Base-by-base conservation (phyloP, 2,888 invertebrate genomes). In the Teleiodes luculella region DNA sequence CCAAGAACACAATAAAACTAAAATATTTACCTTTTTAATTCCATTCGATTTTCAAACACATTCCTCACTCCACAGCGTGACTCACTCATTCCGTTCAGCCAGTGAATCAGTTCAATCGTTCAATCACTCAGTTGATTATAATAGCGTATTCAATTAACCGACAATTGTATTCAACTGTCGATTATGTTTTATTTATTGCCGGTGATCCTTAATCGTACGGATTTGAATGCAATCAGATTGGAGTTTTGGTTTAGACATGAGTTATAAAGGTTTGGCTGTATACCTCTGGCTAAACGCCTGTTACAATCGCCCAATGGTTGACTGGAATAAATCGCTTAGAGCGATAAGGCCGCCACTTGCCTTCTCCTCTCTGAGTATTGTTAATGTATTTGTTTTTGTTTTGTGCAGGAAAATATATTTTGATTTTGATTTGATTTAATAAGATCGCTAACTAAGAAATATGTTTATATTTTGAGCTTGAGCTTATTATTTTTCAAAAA, bases 51-150 rank as follows among this genome's bases (percentile, higher is more conserved):
- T 18, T 18, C 39, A 41, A 16, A 16, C 20, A 20, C 11, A n/a
- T 3, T 18, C 11, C 4, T 16, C 35, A 35, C n/a, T n/a, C 35
- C 35, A 3, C 10, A 35, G 35, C 24, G 6, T 35, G 35, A 35
- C 35, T 35, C 35, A 35, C n/a, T 35, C 35, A 35, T 8, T 16
- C 16, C 14, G 39, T 41, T 18, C 16, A 41, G 10, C 18, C 39
- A 41, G 18, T 11, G 39, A 41, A 18, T 41, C 39, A 41, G 18
- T 41, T 41, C 31, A 7, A 8, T 33, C 41, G 5, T 6, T 20
- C 35, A n/a, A n/a, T n/a, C n/a, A n/a, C n/a, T n/a, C n/a, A 33
- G 36, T 56, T 54, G 37, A 59, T 55, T 52, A 57, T 60, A 59
- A 59, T 59, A 55, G 55, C 37, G 53, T 39, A 59, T 53, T 57